These are phyloP conservation scores for Bos indicus DNA, from an alignment of 2,113 vertebrate species.

Conservation along the genomic window DNA sequence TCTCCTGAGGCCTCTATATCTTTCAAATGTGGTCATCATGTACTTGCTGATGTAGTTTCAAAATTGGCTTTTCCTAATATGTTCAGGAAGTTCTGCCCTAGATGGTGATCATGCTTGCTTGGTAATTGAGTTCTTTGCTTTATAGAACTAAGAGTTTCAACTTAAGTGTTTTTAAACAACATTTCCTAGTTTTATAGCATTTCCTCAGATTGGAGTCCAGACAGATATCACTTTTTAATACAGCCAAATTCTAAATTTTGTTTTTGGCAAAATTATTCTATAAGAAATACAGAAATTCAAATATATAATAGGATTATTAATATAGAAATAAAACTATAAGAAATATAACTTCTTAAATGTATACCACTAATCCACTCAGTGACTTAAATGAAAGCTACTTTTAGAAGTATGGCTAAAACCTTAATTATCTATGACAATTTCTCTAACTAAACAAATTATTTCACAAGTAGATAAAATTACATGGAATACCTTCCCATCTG, in stretches of 20 bases:
- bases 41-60: background rate
- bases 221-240: background rate
- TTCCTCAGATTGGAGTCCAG: background rate
- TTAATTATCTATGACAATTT: background rate
- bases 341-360: background rate
- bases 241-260: background rate
- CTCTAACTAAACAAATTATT: background rate
- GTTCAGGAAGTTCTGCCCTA: background rate
- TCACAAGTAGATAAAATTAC: background rate
- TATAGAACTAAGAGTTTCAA: background rate
- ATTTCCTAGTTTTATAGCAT: background rate
- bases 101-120: background rate
- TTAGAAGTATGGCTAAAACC: background rate
- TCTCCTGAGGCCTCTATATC: background rate
- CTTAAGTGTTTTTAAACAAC: background rate
- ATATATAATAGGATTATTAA: background rate
- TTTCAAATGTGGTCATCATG: background rate
- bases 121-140: background rate
- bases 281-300: background rate
- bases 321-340: background rate
- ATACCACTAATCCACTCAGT: background rate
- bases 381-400: background rate
- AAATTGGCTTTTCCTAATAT: background rate
- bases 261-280: slow-evolving; percentile 8
- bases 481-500: background rate